Base-by-base conservation (phyloP, 2,888 invertebrate genomes). In the Ligdia adustata region DNA sequence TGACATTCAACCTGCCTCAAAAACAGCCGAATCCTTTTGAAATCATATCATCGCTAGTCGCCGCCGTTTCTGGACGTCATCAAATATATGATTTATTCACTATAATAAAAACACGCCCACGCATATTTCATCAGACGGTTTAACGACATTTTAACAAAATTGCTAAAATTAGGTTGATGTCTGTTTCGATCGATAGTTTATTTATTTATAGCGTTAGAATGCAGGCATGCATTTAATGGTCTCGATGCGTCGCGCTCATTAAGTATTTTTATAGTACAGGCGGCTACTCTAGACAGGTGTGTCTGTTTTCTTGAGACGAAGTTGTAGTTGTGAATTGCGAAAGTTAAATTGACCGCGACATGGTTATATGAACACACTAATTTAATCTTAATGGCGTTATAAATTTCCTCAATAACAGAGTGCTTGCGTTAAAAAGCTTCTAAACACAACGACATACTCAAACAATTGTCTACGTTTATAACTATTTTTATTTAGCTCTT, bases 341-440 rank as follows among this genome's bases (percentile, higher is more conserved):
- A 66, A 68, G 72, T 78, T 79, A 73, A 80, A 80, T 76, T 78
- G 77, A 68, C 72, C 75, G 71, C 66, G 65, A 63, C 70, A 64
- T 68, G 69, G 66, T 72, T 76, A 69, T 71, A 64, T 64, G 66
- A 66, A 60, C 16, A 68, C 60, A 63, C 63, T 68, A 66, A 70
- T 75, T 72, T 70, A 69, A 72, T 66, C 64, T 57, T 67, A 69
- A 69, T 70, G 64, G 68, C 64, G 65, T 64, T 41, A 37, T 41
- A 41, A 35, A 67, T 71, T 72, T 64, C 64, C 69, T 68, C 61
- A 31, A 46, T 29, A 34, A 41, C 9, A 24, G 22, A 24, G 34
- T 22, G 28, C 16, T 32, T 14, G 24, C 27, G n/a, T 6, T 35
- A 29, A 13, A 27, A 20, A n/a, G n/a, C 15, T 29, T 22, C 35